Evolutionary conservation across 2,113 vertebrate species (phyloP).

Genomic region (Ictidomys tridecemlineatus): DNA sequence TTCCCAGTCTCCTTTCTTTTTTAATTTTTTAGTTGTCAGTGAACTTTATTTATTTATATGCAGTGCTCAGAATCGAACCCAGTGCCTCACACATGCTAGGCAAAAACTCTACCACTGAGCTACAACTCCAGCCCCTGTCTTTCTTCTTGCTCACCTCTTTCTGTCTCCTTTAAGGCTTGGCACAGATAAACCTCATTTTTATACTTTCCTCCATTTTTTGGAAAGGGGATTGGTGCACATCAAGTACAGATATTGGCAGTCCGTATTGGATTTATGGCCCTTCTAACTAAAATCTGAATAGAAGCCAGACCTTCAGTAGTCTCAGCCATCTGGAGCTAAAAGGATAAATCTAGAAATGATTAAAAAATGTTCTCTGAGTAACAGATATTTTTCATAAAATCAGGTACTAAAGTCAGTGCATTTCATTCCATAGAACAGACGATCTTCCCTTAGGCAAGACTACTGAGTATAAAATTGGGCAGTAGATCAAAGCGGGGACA

Average conservation of each 20-base stretch:
- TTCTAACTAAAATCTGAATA: conserved; percentile 38
- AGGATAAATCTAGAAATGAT: conserved; percentile 63
- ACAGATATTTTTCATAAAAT: conserved; percentile 66
- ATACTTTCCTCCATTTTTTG: conserved; percentile 9
- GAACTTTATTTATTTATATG: too few relatives aligned
- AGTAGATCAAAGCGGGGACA: conserved; percentile 63
- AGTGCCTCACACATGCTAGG: too few relatives aligned
- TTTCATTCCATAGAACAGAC: conserved; percentile 62
- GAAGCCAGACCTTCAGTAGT: conserved; percentile 37
- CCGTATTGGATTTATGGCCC: conserved; percentile 24
- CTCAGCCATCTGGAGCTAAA: conserved; percentile 54
- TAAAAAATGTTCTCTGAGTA: conserved; percentile 38
- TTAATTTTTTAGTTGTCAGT: too few relatives aligned
- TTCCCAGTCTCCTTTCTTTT: neutral
- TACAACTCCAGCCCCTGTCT: neutral
- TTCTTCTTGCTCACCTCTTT: neutral
- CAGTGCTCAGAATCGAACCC: too few relatives aligned
- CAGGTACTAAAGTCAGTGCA: neutral
- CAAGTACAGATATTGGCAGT: conserved; percentile 43
- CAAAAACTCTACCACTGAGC: too few relatives aligned
- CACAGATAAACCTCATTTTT: conserved; percentile 15
- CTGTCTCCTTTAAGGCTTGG: neutral
- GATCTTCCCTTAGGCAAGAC: conserved; percentile 61
- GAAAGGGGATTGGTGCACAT: neutral
- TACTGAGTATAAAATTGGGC: conserved; percentile 57